Base-by-base conservation (phyloP, 2,797 vertebrate genomes). In the Melanotaenia boesemani region DNA sequence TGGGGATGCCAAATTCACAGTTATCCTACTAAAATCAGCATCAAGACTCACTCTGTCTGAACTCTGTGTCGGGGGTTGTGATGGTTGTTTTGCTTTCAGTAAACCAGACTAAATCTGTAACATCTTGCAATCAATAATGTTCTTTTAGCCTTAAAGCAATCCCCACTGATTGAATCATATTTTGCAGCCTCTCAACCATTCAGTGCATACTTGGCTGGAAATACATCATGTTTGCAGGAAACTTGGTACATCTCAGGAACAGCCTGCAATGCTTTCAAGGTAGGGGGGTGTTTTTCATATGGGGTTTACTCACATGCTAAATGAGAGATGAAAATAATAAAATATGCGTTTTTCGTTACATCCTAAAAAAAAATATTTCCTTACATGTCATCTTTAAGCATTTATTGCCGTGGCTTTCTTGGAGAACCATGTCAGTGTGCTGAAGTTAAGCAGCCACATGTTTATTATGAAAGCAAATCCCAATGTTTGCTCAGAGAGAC, bases 401-500 rank as follows among this genome's bases (percentile, higher is more conserved):
- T 72, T 78, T 52, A 81, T 83, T 7, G 41, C 28, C 11, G 2
- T 1, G 0, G 22, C 34, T 20, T 74, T 74, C 72, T 54, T 5
- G 20, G 76, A 84, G 75, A 75, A 67, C n/a, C 48, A 32, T 74
- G 74, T 76, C 82, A 69, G 26, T 58, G 75, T 50, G 24, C 70
- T 80, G 56, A 71, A 80, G 68, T 80, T 86, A 74, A 88, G 85
- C 72, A 79, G 63, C 66, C 67, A 44, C 28, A 24, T 85, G 84
- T 86, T 88, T 80, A 84, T 79, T 83, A 78, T 86, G 67, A 87
- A 87, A 88, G 73, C 48, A 82, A 82, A 87, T 68, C 48, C 34
- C 22, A 1, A 0, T 72, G 81, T 89, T 89, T 82, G 56, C 55
- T 82, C 54, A 36, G 56, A 71, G 72, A 79, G 50, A 75, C 63